phyloP scores from a whole-genome alignment of 2,888 invertebrate genomes.

The Leucophenga maculata region DNA sequence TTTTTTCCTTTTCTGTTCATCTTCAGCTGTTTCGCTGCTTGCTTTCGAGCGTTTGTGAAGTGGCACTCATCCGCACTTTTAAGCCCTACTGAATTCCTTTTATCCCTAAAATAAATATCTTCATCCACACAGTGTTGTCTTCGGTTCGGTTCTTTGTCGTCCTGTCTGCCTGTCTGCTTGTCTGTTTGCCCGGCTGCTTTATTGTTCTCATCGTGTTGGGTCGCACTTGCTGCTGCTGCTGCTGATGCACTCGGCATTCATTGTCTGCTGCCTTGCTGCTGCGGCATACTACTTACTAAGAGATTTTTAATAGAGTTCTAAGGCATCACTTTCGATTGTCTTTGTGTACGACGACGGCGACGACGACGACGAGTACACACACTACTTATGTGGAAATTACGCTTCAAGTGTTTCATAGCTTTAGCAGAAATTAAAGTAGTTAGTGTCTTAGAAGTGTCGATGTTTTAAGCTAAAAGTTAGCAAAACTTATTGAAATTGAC shows the following conservation, averaged over 20 bases:
- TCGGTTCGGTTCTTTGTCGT: conserved; percentile 31
- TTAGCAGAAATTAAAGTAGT: conserved; percentile 26
- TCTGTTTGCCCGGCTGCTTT: conserved; percentile 25
- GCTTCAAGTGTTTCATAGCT: conserved; percentile 49
- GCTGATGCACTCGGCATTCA: conserved; percentile 40
- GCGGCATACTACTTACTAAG: conserved; percentile 57
- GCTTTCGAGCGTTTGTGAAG: conserved; percentile 50
- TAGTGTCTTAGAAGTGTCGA: background rate
- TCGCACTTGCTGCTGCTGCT: conserved; percentile 33
- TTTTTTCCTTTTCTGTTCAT: conserved; percentile 43
- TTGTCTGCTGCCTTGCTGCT: conserved; percentile 42
- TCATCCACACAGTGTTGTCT: conserved; percentile 58
- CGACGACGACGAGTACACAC: conserved; percentile 21
- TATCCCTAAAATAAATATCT: conserved; percentile 70
- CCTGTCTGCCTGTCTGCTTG: background rate
- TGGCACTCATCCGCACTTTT: conserved; percentile 67
- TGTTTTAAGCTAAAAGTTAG: too few species aligned
- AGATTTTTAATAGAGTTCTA: conserved; percentile 69
- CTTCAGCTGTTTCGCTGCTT: conserved; percentile 43
- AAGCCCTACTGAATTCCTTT: conserved; percentile 69
- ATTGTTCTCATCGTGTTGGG: conserved; percentile 33
- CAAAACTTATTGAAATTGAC: too few species aligned
- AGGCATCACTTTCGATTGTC: conserved; percentile 69
- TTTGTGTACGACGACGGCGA: conserved; percentile 44
- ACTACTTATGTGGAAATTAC: conserved; percentile 62